Conservation (phyloP, 2,113 vertebrate species). For the Zosterops lateralis region DNA sequence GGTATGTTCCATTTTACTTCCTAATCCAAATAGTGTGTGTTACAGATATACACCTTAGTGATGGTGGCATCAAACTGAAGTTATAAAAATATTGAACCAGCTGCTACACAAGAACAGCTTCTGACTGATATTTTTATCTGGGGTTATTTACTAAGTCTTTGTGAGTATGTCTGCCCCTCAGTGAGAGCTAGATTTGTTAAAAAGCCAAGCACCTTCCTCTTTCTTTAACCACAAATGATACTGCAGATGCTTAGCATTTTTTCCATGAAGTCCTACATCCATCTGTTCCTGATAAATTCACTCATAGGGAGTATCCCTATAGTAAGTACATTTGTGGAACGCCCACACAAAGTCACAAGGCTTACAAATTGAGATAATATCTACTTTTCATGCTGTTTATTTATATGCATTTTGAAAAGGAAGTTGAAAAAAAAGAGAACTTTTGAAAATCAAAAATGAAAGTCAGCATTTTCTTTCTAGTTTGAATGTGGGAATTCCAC, state of each 20-base stretch:
- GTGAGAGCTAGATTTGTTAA: background rate
- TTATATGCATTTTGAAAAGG: background rate
- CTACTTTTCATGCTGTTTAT: background rate
- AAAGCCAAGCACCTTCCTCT: background rate
- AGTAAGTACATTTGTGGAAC: background rate
- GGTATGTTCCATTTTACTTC: background rate
- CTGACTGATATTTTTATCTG: background rate
- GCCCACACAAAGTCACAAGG: background rate
- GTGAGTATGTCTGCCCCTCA: background rate
- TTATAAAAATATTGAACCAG: background rate
- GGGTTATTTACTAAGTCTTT: background rate
- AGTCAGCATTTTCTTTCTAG: background rate
- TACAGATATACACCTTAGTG: background rate
- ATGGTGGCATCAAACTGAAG: background rate
- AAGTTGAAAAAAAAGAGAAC: background rate
- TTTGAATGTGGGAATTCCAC: constrained; percentile 4
- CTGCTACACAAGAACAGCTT: background rate
- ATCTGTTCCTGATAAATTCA: background rate
- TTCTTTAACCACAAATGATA: background rate
- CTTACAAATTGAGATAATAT: background rate
- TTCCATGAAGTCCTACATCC: background rate
- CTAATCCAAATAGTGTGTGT: background rate
- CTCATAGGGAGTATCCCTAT: background rate
- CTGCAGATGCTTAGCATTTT: background rate
- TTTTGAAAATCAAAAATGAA: constrained; percentile 25